These are phyloP conservation scores for Chrysotoxum bicinctum DNA, from an alignment of 2,888 invertebrate genomes.

Conservation along the genomic window DNA sequence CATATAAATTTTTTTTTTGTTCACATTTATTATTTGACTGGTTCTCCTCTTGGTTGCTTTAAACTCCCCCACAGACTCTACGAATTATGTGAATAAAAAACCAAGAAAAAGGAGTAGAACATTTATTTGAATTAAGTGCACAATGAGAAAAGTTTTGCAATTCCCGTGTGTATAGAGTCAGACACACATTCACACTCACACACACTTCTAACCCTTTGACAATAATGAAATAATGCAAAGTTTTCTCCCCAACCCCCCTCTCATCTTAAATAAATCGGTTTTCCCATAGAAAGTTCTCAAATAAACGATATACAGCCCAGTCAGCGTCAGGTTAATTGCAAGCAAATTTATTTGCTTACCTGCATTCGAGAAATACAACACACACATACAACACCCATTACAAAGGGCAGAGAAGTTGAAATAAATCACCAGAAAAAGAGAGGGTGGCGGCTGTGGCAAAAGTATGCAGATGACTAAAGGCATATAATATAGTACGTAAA, in stretches of 20 bases:
- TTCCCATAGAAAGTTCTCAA: conserved; percentile 13
- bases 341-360: conserved; percentile 62
- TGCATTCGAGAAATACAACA: conserved; percentile 4
- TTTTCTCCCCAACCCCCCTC: conserved; percentile 1
- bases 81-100: conserved; percentile 30
- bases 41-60: conserved; percentile 4
- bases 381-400: neutral
- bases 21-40: conserved; percentile 8
- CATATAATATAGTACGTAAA: neutral
- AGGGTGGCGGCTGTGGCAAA: neutral
- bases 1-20: conserved; percentile 3
- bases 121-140: conserved; percentile 68
- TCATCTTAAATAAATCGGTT: neutral
- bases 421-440: conserved; percentile 9
- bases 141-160: conserved; percentile 57
- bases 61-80: conserved; percentile 13
- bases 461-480: conserved; percentile 14
- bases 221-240: conserved; percentile 53
- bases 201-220: neutral
- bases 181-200: neutral
- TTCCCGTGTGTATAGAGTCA: conserved; percentile 6
- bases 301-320: conserved; percentile 33
- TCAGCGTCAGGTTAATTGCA: conserved; percentile 52
- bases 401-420: neutral
- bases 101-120: conserved; percentile 18